Base-by-base conservation (phyloP, 2,797 vertebrate genomes). In the Dryobates pubescens region DNA sequence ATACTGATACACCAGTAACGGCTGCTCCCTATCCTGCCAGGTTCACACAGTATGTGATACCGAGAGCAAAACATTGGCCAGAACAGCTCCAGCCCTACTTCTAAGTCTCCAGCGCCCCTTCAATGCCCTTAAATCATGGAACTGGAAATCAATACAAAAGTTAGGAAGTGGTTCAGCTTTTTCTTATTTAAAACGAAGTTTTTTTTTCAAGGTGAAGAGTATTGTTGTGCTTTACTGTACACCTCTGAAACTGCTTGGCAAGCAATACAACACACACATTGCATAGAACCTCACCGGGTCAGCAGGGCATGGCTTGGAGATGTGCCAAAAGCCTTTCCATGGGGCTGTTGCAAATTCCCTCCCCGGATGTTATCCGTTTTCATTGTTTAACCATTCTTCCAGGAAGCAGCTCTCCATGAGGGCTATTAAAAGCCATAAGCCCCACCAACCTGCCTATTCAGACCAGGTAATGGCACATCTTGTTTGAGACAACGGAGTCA, bases 11-110 rank as follows among this genome's bases (percentile, higher is more conserved):
- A 30, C 22, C 14, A 30, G 17, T 2, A 62, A 10, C 2, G 14
- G 6, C 17, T 41, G 32, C 9, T 58, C 4, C 20, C 74, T 16
- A 0, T 20, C 38, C 56, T 62, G 38, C 63, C 36, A 15, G 4
- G 3, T 19, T 47, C 61, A 30, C 4, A 19, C 10, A 64, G 5
- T 1, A 4, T 0, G 3, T 6, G 32, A 20, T 1, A 9, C 17
- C 6, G 32, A 22, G 27, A 27, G 7, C 4, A 49, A 76, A 59
- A 29, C 6, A 1, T 0, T 3, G 14, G 4, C 34, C 49, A 70
- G 5, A 73, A 18, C 16, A 36, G 17, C 6, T 59, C 47, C 17
- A 14, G 2, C 24, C 34, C n/a, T 36, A 13, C 16, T 17, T 36
- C 8, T 38, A 27, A 45, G 6, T 18, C 11, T 41, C 15, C 20